A percentile compares a stretch with the other conserved stretches of the same genome.
Evolutionary conservation across 2,113 vertebrate species (phyloP).

Genomic region (Herpetotheres cachinnans): DNA sequence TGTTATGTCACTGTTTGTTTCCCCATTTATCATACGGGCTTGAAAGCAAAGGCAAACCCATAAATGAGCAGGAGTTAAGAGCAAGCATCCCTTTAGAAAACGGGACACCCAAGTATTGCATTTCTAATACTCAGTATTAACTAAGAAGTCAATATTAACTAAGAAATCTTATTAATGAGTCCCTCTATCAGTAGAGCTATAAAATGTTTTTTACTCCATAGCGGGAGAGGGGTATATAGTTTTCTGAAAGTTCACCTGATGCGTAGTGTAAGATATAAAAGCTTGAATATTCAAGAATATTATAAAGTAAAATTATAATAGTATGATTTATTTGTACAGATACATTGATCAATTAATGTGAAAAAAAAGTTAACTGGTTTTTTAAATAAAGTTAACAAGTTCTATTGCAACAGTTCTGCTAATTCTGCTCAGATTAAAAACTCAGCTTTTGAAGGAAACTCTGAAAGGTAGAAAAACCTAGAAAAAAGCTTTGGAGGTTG

Average conservation of each 20-base stretch:
- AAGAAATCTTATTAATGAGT: background rate
- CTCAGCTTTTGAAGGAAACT: background rate
- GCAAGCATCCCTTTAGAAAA: background rate
- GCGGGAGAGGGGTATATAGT: background rate
- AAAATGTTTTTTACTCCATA: background rate
- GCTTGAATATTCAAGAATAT: background rate
- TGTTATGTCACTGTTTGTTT: background rate
- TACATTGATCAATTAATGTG: background rate
- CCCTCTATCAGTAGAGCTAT: background rate
- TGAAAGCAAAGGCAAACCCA: conserved; percentile 9
- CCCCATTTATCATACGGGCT: background rate
- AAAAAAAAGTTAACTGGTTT: background rate
- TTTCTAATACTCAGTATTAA: conserved; percentile 7
- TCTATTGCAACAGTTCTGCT: background rate
- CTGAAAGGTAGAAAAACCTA: background rate
- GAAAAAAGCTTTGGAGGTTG: background rate
- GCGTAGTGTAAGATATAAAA: background rate
- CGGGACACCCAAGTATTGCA: background rate
- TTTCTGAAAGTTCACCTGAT: background rate
- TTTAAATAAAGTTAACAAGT: background rate
- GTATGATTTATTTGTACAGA: background rate
- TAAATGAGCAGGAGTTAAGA: conserved; percentile 12
- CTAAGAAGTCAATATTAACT: background rate
- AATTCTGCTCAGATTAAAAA: background rate
- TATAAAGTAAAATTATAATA: background rate